Percentiles rank a stretch among this genome's conserved stretches.
phyloP scores from a whole-genome alignment of 1,140 invertebrate species.

The Pachypeltis micranthus region DNA sequence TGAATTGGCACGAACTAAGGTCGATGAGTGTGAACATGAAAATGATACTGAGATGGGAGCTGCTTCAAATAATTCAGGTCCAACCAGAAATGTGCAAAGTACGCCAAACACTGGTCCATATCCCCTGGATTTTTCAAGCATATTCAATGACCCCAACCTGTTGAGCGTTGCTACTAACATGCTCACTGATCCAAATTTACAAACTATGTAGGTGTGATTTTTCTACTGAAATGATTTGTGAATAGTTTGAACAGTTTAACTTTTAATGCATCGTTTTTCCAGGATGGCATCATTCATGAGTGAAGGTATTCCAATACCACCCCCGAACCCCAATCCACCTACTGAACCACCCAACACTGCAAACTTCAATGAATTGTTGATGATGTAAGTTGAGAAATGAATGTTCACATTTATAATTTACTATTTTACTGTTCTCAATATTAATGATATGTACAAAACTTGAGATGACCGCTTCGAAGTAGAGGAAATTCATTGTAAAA shows the following conservation, averaged over 20 bases:
- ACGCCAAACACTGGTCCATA: neutral
- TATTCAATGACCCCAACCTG: constrained; percentile 61
- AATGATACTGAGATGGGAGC: neutral
- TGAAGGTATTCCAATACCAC: neutral
- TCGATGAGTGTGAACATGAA: constrained; percentile 30
- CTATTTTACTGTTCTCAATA: neutral
- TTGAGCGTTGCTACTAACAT: constrained; percentile 68
- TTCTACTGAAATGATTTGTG: constrained; percentile 21
- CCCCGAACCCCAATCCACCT: constrained; percentile 35
- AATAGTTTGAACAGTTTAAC: neutral
- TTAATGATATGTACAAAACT: neutral
- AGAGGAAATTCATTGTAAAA: neutral
- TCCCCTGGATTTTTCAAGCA: constrained; percentile 41
- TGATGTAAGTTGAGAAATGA: constrained; percentile 39
- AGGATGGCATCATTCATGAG: constrained; percentile 30
- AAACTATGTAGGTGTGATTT: constrained; percentile 46
- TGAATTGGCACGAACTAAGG: constrained; percentile 55
- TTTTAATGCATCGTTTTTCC: neutral
- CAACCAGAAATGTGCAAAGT: neutral
- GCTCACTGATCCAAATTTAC: constrained; percentile 62
- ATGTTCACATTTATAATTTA: neutral
- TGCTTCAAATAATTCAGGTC: neutral
- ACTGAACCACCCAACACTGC: constrained; percentile 28
- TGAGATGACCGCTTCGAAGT: neutral
- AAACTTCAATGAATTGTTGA: constrained; percentile 38